phyloP scores from a whole-genome alignment of 2,888 invertebrate species.

The Cantharis lateralis region DNA sequence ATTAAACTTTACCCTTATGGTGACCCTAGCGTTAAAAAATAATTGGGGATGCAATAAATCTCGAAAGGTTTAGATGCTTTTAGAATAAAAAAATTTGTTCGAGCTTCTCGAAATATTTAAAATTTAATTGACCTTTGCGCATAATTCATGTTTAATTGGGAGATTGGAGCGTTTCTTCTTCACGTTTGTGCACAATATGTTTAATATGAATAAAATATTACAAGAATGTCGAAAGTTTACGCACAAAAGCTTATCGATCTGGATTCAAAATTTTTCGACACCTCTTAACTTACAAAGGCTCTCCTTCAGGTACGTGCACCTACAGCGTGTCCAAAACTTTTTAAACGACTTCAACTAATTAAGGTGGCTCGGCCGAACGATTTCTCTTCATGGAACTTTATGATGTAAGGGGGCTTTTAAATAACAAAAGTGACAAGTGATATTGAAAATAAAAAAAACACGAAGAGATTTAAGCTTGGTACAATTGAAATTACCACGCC shows the following conservation, averaged over 20 bases:
- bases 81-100: neutral
- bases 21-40: neutral
- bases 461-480: constrained; percentile 10
- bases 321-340: neutral
- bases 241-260: neutral
- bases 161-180: neutral
- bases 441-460: constrained; percentile 4
- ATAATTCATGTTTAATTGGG: neutral
- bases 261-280: neutral
- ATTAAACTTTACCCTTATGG: neutral
- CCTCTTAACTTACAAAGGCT: neutral
- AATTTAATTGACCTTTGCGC: neutral
- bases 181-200: neutral
- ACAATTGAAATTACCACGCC: constrained; percentile 35
- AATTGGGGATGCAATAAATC: neutral
- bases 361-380: neutral
- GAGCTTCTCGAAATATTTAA: neutral
- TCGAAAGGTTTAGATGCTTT: neutral
- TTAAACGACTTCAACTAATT: neutral
- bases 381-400: neutral
- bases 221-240: neutral
- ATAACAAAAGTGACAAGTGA: constrained; percentile 8
- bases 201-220: neutral
- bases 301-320: neutral
- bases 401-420: neutral